Evolutionary conservation across 2,888 invertebrate species (phyloP).

Genomic region (Phragmatobia fuliginosa): DNA sequence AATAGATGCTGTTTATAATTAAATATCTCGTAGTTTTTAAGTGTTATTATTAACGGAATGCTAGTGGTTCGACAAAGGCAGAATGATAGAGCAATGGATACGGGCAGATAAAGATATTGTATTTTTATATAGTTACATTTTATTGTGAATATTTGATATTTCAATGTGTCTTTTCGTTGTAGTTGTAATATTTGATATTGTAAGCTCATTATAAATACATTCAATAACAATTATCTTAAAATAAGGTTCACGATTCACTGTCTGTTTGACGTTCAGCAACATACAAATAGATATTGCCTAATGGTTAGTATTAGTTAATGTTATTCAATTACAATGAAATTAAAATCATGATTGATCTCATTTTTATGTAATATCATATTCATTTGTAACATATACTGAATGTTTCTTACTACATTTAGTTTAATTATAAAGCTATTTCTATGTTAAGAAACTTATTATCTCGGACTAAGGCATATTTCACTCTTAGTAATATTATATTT

Average conservation of each 20-base stretch:
- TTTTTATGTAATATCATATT: slow-evolving; percentile 7
- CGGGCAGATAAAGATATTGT: slow-evolving; percentile 53
- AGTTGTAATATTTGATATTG: slow-evolving; percentile 15
- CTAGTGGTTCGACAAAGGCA: slow-evolving; percentile 34
- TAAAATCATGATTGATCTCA: not conserved
- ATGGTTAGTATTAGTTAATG: not conserved
- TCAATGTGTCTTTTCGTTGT: slow-evolving; percentile 50
- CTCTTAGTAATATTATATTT: not conserved
- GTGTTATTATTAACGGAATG: slow-evolving; percentile 46
- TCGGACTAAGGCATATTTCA: slow-evolving; percentile 18
- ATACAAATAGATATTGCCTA: not conserved
- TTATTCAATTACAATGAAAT: not conserved
- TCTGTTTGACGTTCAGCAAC: not conserved
- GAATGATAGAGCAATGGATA: slow-evolving; percentile 43
- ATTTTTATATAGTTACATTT: slow-evolving; percentile 65
- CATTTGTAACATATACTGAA: slow-evolving; percentile 16
- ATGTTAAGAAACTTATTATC: slow-evolving; percentile 22
- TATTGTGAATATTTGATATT: slow-evolving; percentile 55
- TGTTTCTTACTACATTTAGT: slow-evolving; percentile 20
- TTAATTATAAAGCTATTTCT: slow-evolving; percentile 28
- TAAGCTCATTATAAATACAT: slow-evolving; percentile 30
- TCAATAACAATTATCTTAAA: not conserved
- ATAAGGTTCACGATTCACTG: not conserved
- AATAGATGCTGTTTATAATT: slow-evolving; percentile 9
- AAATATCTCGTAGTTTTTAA: slow-evolving; percentile 32